Conservation (phyloP, 2,797 vertebrate genomes). For the Taeniopygia guttata region DNA sequence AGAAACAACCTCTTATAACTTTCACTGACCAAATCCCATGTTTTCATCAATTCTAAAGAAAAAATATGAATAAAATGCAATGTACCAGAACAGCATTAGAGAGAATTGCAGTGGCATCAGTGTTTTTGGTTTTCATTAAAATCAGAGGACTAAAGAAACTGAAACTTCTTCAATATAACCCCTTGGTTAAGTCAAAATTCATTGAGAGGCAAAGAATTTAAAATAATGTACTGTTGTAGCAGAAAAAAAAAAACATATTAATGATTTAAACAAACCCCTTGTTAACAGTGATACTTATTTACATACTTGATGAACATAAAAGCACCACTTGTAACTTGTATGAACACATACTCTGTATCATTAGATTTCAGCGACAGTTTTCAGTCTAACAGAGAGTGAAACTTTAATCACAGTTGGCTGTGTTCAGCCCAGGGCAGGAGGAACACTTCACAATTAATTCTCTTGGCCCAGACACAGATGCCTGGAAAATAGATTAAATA, state of each 20-base stretch:
- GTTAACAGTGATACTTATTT: neutral
- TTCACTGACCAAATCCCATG: neutral
- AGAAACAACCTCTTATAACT: neutral
- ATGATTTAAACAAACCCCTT: neutral
- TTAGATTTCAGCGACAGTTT: neutral
- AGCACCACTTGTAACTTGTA: neutral
- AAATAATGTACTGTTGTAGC: neutral
- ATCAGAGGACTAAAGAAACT: neutral
- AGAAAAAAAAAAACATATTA: neutral
- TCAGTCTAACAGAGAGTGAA: neutral
- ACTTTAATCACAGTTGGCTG: neutral
- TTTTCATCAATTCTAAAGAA: neutral
- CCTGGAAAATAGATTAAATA: slow-evolving; percentile 3
- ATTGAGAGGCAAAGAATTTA: neutral
- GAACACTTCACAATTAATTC: neutral
- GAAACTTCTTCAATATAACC: neutral
- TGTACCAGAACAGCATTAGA: neutral
- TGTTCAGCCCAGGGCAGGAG: neutral
- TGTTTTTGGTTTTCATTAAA: neutral
- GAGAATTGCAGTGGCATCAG: neutral
- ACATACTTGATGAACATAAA: neutral
- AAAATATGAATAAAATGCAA: neutral
- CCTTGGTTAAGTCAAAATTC: neutral
- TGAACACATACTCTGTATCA: neutral
- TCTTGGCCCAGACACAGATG: neutral